These are phyloP conservation scores for Varanus salvator DNA, from an alignment of 2,113 vertebrate species.

Conservation along the genomic window DNA sequence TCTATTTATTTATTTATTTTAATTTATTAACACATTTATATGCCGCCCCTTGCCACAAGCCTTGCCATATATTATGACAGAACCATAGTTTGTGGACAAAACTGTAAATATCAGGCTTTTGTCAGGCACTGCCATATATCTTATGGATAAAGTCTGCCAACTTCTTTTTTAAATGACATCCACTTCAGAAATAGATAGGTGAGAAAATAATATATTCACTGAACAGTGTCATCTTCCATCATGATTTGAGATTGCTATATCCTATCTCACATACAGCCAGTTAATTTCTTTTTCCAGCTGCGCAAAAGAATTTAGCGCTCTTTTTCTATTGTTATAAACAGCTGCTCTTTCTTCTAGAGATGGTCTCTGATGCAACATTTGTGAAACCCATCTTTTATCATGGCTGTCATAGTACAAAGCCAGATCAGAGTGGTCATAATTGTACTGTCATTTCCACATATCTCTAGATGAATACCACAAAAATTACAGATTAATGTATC, in stretches of 20 bases:
- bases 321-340: conserved; percentile 19
- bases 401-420: neutral
- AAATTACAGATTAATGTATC: neutral
- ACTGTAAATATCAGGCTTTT: neutral
- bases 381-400: neutral
- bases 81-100: neutral
- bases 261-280: neutral
- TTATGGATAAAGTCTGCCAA: neutral
- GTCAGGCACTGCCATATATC: neutral
- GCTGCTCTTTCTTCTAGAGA: neutral
- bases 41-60: no score
- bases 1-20: no score
- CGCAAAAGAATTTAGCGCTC: neutral
- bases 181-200: neutral
- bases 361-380: neutral
- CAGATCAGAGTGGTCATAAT: neutral
- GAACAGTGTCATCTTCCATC: neutral
- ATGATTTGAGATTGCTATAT: neutral
- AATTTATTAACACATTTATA: no score
- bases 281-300: conserved; percentile 1
- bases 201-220: conserved; percentile 20
- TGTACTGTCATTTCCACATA: neutral
- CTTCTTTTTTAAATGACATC: neutral
- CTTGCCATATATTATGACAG: neutral
- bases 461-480: neutral